Conservation (phyloP, 2,888 invertebrate species). For the Drosophila diplacantha region DNA sequence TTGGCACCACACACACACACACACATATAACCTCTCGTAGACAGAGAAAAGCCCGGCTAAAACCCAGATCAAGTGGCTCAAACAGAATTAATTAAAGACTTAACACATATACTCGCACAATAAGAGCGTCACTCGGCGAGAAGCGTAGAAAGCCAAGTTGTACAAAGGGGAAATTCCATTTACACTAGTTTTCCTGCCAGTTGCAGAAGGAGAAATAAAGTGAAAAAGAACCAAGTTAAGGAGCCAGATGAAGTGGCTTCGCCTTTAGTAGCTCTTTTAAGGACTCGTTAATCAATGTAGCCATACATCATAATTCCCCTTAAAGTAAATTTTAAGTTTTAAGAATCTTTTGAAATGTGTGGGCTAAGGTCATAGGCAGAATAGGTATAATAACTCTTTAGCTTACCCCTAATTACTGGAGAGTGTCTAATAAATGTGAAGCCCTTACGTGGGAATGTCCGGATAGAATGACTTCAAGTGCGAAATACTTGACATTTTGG, state of each 20-base stretch:
- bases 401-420: not conserved
- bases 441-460: not conserved
- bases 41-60: conserved; percentile 15
- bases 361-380: not conserved
- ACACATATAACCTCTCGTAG: conserved; percentile 1
- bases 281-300: not conserved
- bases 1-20: conserved; percentile 17
- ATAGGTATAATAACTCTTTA: not conserved
- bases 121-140: conserved; percentile 2
- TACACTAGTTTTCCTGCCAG: not conserved
- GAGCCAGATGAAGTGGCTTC: not conserved
- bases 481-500: conserved; percentile 30
- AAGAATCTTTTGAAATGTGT: not conserved
- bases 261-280: not conserved
- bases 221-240: not conserved
- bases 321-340: not conserved
- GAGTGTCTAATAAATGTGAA: not conserved
- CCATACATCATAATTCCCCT: not conserved
- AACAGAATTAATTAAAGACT: conserved; percentile 11
- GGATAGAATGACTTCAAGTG: conserved; percentile 13
- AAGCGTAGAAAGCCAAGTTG: not conserved
- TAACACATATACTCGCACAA: conserved; percentile 8
- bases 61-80: conserved; percentile 11
- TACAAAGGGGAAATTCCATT: conserved; percentile 2
- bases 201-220: not conserved